phyloP scores from a whole-genome alignment of 2,888 invertebrate genomes.

The Liodrosophila aerea region DNA sequence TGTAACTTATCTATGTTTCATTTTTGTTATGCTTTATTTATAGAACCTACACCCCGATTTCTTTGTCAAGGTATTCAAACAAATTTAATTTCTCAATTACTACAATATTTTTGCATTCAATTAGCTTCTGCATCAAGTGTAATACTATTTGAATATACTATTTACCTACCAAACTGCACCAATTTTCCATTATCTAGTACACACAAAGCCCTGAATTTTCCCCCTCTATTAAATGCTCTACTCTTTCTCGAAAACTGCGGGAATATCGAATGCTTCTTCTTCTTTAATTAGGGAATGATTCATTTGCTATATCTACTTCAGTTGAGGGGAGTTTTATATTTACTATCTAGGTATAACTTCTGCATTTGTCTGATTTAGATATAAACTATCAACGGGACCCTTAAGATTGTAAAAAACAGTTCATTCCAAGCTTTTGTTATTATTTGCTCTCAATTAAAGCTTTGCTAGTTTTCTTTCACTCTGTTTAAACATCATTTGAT shows the following conservation, averaged over 20 bases:
- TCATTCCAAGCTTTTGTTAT: background rate
- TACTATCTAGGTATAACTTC: too few species aligned
- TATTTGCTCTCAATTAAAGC: conserved; percentile 20
- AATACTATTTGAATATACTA: conserved; percentile 26
- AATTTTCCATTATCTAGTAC: conserved; percentile 37
- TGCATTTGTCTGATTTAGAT: too few species aligned
- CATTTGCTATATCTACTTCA: too few species aligned
- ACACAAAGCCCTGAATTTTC: too few species aligned
- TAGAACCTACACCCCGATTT: conserved; percentile 82
- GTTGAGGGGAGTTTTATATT: too few species aligned
- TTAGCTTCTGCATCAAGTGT: conserved; percentile 61
- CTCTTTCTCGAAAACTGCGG: background rate
- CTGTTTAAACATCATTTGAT: conserved; percentile 7
- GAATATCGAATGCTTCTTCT: conserved; percentile 12
- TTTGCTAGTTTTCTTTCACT: background rate
- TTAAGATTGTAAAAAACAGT: background rate
- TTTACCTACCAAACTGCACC: conserved; percentile 26
- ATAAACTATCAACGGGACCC: background rate
- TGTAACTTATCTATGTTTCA: conserved; percentile 65
- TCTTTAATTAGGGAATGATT: too few species aligned
- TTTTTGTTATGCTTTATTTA: conserved; percentile 78
- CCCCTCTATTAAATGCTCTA: background rate
- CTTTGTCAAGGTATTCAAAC: conserved; percentile 81
- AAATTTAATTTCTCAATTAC: conserved; percentile 60
- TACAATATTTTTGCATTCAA: conserved; percentile 62